phyloP scores from a whole-genome alignment of 2,888 invertebrate genomes.

The Pyralis farinalis region DNA sequence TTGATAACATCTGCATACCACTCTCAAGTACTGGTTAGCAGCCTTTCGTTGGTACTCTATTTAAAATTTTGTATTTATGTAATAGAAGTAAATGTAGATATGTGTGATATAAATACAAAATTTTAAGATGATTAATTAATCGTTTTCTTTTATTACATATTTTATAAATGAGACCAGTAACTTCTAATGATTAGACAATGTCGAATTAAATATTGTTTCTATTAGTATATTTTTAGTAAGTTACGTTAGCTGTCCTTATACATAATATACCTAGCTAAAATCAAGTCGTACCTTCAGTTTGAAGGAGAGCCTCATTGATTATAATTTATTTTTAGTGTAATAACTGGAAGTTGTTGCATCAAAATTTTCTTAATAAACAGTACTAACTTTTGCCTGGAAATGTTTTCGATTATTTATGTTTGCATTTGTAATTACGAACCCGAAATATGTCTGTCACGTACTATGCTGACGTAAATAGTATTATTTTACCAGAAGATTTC shows the following conservation, averaged over 20 bases:
- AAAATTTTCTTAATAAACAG: constrained; percentile 75
- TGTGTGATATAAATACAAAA: constrained; percentile 81
- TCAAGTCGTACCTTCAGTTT: constrained; percentile 56
- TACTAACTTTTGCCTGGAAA: constrained; percentile 74
- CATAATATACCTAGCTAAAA: constrained; percentile 60
- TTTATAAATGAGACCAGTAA: constrained; percentile 71
- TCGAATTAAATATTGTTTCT: constrained; percentile 69
- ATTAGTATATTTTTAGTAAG: constrained; percentile 72
- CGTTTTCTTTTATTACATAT: constrained; percentile 73
- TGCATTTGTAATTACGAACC: constrained; percentile 13
- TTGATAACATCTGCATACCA: constrained; percentile 75
- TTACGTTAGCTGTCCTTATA: constrained; percentile 69
- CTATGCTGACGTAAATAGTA: too few species aligned
- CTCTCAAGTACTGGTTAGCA: constrained; percentile 77
- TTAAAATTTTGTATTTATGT: constrained; percentile 82
- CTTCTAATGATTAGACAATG: constrained; percentile 63
- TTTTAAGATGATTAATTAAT: constrained; percentile 73
- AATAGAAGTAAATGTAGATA: constrained; percentile 81
- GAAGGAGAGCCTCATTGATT: constrained; percentile 66
- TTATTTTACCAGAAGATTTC: too few species aligned
- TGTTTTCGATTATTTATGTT: constrained; percentile 53
- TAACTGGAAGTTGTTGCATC: constrained; percentile 75
- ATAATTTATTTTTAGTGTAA: constrained; percentile 77
- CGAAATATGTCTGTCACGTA: constrained; percentile 4
- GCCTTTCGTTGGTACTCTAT: constrained; percentile 75